Evolutionary conservation across 1,140 invertebrate genomes (phyloP).

Genomic region (Patella vulgata): DNA sequence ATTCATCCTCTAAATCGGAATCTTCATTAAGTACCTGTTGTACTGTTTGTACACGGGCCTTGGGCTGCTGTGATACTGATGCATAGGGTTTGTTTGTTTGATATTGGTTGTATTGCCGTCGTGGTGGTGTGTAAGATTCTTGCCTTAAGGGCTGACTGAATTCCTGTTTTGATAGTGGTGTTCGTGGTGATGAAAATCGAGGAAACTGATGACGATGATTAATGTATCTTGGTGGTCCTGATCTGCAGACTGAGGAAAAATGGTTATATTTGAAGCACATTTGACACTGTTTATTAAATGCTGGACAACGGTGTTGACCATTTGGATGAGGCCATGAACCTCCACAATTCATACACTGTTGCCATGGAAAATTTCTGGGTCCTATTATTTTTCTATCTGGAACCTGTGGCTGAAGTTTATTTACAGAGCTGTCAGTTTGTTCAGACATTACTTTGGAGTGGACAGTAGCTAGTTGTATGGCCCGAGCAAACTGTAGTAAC

Average conservation of each 20-base stretch:
- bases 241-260: not conserved
- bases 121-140: too few relatives aligned
- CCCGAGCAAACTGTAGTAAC: not conserved
- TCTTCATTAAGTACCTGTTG: too few relatives aligned
- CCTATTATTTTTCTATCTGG: not conserved
- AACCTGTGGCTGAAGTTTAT: not conserved
- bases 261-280: not conserved
- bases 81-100: too few relatives aligned
- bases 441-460: not conserved
- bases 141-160: too few relatives aligned
- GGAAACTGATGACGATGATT: too few relatives aligned
- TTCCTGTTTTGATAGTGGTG: too few relatives aligned
- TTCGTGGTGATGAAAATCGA: too few relatives aligned
- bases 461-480: not conserved
- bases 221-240: not conserved
- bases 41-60: too few relatives aligned
- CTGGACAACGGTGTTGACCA: not conserved
- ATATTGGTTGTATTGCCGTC: too few relatives aligned
- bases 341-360: conserved; percentile 2
- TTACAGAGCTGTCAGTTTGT: not conserved
- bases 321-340: not conserved
- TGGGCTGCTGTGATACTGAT: too few relatives aligned
- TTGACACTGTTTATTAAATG: not conserved
- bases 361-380: not conserved
- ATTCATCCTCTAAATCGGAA: too few relatives aligned